Evolutionary conservation across 2,888 invertebrate genomes (phyloP).

Genomic region (Heteropelma amictum): DNA sequence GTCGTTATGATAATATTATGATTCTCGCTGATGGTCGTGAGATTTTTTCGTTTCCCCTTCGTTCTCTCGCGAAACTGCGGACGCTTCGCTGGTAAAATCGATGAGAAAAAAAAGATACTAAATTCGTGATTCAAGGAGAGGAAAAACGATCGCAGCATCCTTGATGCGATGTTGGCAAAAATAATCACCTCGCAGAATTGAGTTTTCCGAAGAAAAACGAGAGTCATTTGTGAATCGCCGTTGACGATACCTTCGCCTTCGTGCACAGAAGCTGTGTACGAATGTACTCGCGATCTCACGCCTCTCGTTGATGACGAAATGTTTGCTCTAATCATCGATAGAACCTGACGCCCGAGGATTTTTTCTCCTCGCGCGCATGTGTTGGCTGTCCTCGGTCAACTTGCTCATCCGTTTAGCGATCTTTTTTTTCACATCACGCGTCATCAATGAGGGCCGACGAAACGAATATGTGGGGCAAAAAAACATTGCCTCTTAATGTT

Average conservation of each 20-base stretch:
- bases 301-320: slow-evolving; percentile 35
- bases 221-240: slow-evolving; percentile 25
- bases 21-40: too few species aligned
- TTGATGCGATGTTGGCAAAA: too few species aligned
- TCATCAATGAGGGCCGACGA: too few species aligned
- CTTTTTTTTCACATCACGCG: not conserved
- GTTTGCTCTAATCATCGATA: slow-evolving; percentile 40
- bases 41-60: too few species aligned
- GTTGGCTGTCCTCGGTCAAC: slow-evolving; percentile 8
- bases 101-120: too few species aligned
- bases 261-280: not conserved
- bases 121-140: too few species aligned
- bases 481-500: too few species aligned
- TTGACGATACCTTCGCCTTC: slow-evolving; percentile 21
- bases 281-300: not conserved
- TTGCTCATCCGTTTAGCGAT: slow-evolving; percentile 3
- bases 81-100: too few species aligned
- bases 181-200: slow-evolving; percentile 2
- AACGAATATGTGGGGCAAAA: too few species aligned
- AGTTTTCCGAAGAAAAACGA: not conserved
- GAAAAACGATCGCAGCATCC: too few species aligned
- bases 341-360: slow-evolving; percentile 35
- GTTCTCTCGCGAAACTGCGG: too few species aligned
- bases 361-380: slow-evolving; percentile 15
- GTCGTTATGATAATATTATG: too few species aligned